Percentiles rank a stretch among this genome's conserved stretches.
phyloP scores from a whole-genome alignment of 2,113 vertebrate species.

The Hippocampus guttulatus region DNA sequence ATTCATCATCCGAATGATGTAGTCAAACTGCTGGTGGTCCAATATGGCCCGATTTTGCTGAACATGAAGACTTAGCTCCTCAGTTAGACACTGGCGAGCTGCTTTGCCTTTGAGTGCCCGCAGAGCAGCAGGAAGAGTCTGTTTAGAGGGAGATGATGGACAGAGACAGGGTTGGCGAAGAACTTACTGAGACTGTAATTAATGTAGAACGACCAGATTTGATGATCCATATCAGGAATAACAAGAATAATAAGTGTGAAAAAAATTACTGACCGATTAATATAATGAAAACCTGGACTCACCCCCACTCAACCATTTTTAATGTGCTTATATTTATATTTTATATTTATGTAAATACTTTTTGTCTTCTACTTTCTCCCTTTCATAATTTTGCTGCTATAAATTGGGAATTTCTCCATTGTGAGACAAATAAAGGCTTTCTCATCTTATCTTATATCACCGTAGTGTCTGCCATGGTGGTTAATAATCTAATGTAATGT shows the following conservation, averaged over 20 bases:
- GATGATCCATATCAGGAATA: background rate
- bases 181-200: background rate
- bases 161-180: background rate
- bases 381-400: too few species aligned
- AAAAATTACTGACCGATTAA: background rate
- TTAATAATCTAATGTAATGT: background rate
- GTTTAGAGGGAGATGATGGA: background rate
- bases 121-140: constrained; percentile 91
- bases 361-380: too few species aligned
- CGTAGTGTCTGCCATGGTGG: background rate
- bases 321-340: too few species aligned
- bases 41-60: constrained; percentile 93
- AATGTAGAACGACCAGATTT: background rate
- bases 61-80: constrained; percentile 87
- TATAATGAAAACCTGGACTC: background rate
- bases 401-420: too few species aligned
- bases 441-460: background rate
- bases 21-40: constrained; percentile 98
- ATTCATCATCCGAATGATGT: constrained; percentile 95
- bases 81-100: constrained; percentile 91
- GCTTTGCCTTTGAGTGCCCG: constrained; percentile 92
- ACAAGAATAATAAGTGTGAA: background rate
- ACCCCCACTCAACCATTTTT: too few species aligned
- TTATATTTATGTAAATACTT: too few species aligned
- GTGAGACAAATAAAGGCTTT: too few species aligned